Conservation (phyloP, 1,140 invertebrate genomes). For the Papilio helenus region DNA sequence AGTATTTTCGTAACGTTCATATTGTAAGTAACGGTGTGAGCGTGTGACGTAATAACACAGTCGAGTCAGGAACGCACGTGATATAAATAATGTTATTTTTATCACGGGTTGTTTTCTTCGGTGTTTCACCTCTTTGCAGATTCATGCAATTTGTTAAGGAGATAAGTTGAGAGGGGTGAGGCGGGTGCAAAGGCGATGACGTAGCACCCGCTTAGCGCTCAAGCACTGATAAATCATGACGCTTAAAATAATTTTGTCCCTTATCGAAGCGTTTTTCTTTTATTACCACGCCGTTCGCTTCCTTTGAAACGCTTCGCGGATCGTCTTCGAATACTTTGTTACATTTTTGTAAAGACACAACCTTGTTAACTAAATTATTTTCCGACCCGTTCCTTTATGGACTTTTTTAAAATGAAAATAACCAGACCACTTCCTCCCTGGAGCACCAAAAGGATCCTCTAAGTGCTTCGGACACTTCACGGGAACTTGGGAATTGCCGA, state of each 20-base stretch:
- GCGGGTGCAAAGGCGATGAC: conserved; percentile 57
- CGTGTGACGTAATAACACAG: not conserved
- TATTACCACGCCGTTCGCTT: conserved; percentile 6
- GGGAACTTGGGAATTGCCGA: conserved; percentile 83
- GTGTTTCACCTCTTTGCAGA: conserved; percentile 52
- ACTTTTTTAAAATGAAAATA: not conserved
- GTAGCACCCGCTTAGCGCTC: conserved; percentile 50
- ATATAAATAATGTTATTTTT: conserved; percentile 8
- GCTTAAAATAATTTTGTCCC: conserved; percentile 66
- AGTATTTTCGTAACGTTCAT: not conserved
- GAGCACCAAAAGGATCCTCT: conserved; percentile 73
- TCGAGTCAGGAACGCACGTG: not conserved
- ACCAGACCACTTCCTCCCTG: conserved; percentile 75
- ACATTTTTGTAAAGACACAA: conserved; percentile 22
- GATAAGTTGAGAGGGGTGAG: conserved; percentile 55
- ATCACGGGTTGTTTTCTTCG: conserved; percentile 41
- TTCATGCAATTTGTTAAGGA: conserved; percentile 64
- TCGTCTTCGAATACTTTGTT: conserved; percentile 29
- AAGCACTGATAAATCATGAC: conserved; percentile 67
- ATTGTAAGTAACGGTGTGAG: not conserved
- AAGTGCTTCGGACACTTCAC: conserved; percentile 80
- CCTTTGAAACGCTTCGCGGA: conserved; percentile 19
- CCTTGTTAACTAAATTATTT: conserved; percentile 25
- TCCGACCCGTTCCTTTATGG: not conserved
- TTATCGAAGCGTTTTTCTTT: conserved; percentile 45